A percentile compares a stretch with the other conserved stretches of the same genome.
Evolutionary conservation across 1,140 invertebrate genomes (phyloP).

Genomic region (Anoplolepis gracilipes): DNA sequence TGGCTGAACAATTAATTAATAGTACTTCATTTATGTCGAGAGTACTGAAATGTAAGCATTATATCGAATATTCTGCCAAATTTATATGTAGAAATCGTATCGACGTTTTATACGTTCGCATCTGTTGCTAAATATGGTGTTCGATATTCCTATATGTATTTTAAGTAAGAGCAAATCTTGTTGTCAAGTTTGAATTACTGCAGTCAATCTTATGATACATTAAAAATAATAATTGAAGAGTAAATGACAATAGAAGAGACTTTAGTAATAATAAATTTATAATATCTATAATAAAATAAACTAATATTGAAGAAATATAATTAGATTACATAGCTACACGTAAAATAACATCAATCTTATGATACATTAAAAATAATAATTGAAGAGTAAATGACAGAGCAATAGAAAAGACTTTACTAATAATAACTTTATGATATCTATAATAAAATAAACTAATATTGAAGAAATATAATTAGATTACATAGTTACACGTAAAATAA

Average conservation of each 20-base stretch:
- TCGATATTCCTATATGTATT: background rate
- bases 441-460: too few species aligned
- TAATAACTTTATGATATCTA: too few species aligned
- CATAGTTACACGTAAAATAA: too few species aligned
- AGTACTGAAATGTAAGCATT: slow-evolving; percentile 43
- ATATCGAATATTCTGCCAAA: slow-evolving; percentile 47
- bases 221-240: slow-evolving; percentile 23
- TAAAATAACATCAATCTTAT: too few species aligned
- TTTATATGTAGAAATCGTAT: slow-evolving; percentile 39
- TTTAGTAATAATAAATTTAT: slow-evolving; percentile 56
- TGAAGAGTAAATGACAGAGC: too few species aligned
- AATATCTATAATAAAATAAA: too few species aligned
- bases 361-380: too few species aligned
- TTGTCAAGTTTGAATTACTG: background rate
- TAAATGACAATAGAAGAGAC: slow-evolving; percentile 36
- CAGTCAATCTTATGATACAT: slow-evolving; percentile 45
- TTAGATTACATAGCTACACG: background rate
- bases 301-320: background rate
- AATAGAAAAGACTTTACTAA: too few species aligned
- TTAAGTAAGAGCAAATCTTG: slow-evolving; percentile 2
- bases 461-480: too few species aligned
- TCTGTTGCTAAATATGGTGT: background rate
- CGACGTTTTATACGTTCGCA: background rate
- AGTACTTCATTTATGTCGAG: slow-evolving; percentile 54
- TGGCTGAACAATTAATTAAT: slow-evolving; percentile 60